Base-by-base conservation (phyloP, 1,140 invertebrate species). In the Drosophila busckii region DNA sequence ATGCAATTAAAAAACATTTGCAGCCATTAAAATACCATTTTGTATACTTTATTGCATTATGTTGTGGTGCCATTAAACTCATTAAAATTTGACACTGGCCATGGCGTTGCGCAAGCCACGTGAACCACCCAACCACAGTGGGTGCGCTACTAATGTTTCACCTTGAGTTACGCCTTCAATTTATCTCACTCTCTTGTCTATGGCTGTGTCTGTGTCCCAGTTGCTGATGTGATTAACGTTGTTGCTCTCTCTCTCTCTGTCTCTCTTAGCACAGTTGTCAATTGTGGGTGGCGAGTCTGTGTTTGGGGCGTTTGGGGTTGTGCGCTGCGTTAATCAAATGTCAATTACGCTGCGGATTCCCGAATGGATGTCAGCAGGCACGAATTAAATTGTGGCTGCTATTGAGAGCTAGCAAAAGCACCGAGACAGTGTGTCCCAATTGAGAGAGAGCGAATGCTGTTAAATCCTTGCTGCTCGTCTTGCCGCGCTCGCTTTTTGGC, bases 281-380 rank as follows among this genome's bases (percentile, higher is more conserved):
- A 8, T 29, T 62, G 60, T 13, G 19, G 15, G 26, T 6, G 20
- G 2, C 20, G 9, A 22, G 5, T 10, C 17, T 22, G 19, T 7
- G 22, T 3, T n/a, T 5, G 10, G 35, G 13, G 20, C 25, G 13
- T 6, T 12, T 17, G 17, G 15, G 13, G 46, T 31, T 53, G 54
- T 50, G 41, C 66, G 58, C 46, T 66, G 66, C 70, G 71, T 78
- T 76, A 78, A 78, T 76, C 71, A 76, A 78, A 76, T 66, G 71
- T 78, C 70, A 76, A 76, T 78, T 76, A 76, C 52, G 46, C 48
- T 62, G 71, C 66, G 66, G 71, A 52, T 78, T 53, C 40, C 70
- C 37, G 17, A 68, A 68, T 69, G 63, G 55, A 56, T 55, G 52
- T 28, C 16, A 25, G 26, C 7, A 32, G 45, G 9, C 38, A 25